Evolutionary conservation across 2,797 vertebrate genomes (phyloP).

Genomic region (Melanitta fusca): DNA sequence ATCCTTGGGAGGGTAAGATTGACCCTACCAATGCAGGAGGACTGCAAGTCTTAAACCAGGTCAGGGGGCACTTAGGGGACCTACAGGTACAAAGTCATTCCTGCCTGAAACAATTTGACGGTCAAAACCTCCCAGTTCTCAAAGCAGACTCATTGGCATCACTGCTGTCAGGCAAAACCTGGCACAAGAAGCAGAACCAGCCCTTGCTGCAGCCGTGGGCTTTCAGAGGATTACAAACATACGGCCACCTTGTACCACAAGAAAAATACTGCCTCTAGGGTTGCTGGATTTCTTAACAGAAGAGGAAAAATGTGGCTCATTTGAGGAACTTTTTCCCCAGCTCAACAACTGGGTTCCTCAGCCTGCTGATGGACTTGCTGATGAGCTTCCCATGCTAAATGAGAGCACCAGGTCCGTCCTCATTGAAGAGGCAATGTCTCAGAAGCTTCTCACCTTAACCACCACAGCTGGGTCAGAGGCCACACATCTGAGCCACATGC

Average conservation of each 20-base stretch:
- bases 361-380: neutral
- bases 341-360: neutral
- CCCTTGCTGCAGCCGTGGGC: neutral
- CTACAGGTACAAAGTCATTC: neutral
- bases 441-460: neutral
- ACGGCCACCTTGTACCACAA: neutral
- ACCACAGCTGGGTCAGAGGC: neutral
- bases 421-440: neutral
- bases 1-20: neutral
- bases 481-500: too few relatives aligned
- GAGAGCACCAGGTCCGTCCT: neutral
- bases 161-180: fast-evolving
- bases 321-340: neutral
- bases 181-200: neutral
- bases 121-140: neutral
- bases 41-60: neutral
- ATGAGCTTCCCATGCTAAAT: neutral
- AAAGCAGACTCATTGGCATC: neutral
- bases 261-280: neutral
- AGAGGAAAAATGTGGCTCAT: neutral
- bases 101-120: neutral
- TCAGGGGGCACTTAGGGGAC: neutral
- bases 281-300: neutral
- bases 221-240: neutral
- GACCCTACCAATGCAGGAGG: neutral